These are phyloP conservation scores for Chloromyia formosa DNA, from an alignment of 2,888 invertebrate genomes.

Conservation along the genomic window DNA sequence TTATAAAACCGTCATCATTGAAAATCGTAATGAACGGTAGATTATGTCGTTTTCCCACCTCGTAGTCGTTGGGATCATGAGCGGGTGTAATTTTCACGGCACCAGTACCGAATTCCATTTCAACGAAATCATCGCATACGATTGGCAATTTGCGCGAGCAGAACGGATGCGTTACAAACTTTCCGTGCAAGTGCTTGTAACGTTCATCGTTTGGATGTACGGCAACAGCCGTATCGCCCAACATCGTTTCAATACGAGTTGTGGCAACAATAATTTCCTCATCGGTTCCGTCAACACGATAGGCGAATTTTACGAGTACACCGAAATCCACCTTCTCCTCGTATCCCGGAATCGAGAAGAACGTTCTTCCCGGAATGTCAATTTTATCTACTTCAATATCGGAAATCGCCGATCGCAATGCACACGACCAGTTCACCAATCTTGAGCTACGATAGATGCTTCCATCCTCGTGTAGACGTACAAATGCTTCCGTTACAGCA, in stretches of 20 bases:
- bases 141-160: conserved; percentile 83
- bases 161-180: conserved; percentile 88
- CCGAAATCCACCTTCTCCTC: conserved; percentile 85
- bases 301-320: conserved; percentile 90
- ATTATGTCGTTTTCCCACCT: conserved; percentile 88
- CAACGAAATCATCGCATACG: conserved; percentile 92
- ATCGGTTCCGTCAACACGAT: conserved; percentile 74
- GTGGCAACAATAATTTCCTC: conserved; percentile 95
- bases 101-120: conserved; percentile 95
- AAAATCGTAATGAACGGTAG: conserved; percentile 89
- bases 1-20: conserved; percentile 88
- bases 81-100: conserved; percentile 99
- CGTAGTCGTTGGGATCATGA: conserved; percentile 97
- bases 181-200: conserved; percentile 84
- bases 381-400: conserved; percentile 99
- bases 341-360: conserved; percentile 86
- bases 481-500: conserved; percentile 95
- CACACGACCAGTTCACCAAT: conserved; percentile 98
- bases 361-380: conserved; percentile 85
- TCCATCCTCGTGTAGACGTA: conserved; percentile 85
- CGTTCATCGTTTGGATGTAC: conserved; percentile 92
- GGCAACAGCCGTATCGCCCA: conserved; percentile 97
- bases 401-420: conserved; percentile 95
- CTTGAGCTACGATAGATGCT: conserved; percentile 93
- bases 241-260: conserved; percentile 97